Evolutionary conservation across 2,797 vertebrate species (phyloP), one percentile per base, ranked within the genome.

Genomic region (Rhabdomys pumilio): DNA sequence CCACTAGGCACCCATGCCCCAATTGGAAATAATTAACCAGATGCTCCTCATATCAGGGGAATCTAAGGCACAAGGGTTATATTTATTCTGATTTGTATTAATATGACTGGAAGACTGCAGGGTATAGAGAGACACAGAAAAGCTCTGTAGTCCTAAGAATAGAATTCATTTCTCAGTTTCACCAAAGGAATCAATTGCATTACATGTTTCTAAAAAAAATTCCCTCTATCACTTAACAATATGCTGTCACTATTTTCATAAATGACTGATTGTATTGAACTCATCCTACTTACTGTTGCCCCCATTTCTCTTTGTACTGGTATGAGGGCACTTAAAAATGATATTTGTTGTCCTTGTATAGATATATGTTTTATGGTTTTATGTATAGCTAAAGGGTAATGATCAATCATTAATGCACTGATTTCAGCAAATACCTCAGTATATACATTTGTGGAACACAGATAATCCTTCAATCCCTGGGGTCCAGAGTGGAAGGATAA

Each of bases 31-130:
- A 94, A 93, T 97, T 97, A 97, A 96, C 97, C 83, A 97, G 90
- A 29, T 19, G 10, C 89, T 94, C 84, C 84, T 77, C 72, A 17
- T 67, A 61, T 91, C 93, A 34, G 82, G 90, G 63, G 95, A 86
- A 47, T 90, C 73, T 76, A 88, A 96, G 57, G 93, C 95, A 97
- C 95, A 86, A 77, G 97, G 81, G 85, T 88, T 90, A 95, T 97
- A 93, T 94, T 97, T 97, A 97, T 98, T 93, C 55, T 97, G 97
- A 95, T 97, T 98, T 95, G 87, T 92, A 75, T 50, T 97, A 96
- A 95, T 94, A 61, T 92, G 73, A 8, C 93, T 93, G 38, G 73
- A 93, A 97, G 95, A 84, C 83, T 90, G 77, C n/a, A 81, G 67
- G 41, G 29, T 83, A 47, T 19, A 79, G 29, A 90, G 63, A 61